Percentiles rank a stretch among this genome's conserved stretches.
Conservation (phyloP, 1,140 invertebrate genomes). For the Dreissena polymorpha region DNA sequence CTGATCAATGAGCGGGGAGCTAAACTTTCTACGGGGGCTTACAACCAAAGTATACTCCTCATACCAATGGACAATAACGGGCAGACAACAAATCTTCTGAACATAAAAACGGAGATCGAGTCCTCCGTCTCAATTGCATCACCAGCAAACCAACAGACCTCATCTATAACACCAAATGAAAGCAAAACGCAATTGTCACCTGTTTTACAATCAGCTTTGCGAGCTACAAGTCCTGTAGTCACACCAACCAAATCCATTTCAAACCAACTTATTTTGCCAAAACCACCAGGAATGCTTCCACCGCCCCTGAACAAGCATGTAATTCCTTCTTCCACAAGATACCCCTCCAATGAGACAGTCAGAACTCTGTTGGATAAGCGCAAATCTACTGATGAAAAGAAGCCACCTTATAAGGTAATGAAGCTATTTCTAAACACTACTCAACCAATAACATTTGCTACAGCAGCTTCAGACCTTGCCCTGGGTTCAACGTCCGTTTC, state of each 20-base stretch:
- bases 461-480: neutral
- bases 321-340: neutral
- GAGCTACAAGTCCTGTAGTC: too few species aligned
- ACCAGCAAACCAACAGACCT: neutral
- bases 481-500: neutral
- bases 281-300: conserved; percentile 19
- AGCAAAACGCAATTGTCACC: conserved; percentile 5
- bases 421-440: conserved; percentile 1
- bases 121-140: conserved; percentile 12
- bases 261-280: conserved; percentile 45
- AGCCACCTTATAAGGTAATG: neutral
- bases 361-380: conserved; percentile 47
- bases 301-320: neutral
- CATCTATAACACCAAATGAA: neutral
- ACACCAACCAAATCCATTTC: neutral
- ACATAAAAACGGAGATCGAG: neutral
- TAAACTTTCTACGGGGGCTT: conserved; percentile 38
- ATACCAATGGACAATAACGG: conserved; percentile 53
- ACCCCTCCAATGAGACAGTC: conserved; percentile 49
- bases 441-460: neutral
- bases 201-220: neutral
- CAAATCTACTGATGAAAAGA: conserved; percentile 31
- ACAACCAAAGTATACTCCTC: conserved; percentile 46
- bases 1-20: conserved; percentile 42
- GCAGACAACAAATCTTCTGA: conserved; percentile 20